These are phyloP conservation scores for Pogonus chalceus DNA, from an alignment of 1,140 invertebrate genomes.

Conservation along the genomic window DNA sequence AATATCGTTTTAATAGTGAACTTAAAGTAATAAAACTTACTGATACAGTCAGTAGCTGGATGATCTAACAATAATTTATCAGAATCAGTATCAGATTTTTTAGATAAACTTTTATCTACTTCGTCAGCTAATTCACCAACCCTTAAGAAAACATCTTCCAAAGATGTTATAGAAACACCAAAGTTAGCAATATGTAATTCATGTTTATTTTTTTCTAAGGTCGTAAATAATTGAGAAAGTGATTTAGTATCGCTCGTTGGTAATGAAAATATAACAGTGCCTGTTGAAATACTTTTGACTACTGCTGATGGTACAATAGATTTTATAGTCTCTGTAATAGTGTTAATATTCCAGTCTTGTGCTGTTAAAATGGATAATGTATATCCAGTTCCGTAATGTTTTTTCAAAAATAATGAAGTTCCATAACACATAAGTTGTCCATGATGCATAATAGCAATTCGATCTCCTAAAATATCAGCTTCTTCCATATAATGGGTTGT, in stretches of 20 bases:
- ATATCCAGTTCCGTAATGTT: slow-evolving; percentile 35
- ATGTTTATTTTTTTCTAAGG: slow-evolving; percentile 39
- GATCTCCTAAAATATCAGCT: slow-evolving; percentile 86
- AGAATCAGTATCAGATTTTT: background rate
- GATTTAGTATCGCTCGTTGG: slow-evolving; percentile 28
- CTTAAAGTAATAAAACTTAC: too few species aligned
- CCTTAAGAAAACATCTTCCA: slow-evolving; percentile 59
- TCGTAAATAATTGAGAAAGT: slow-evolving; percentile 40
- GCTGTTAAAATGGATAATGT: slow-evolving; percentile 18
- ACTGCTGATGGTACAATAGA: slow-evolving; percentile 37
- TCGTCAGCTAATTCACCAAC: background rate
- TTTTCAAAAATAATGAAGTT: slow-evolving; percentile 44
- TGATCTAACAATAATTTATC: background rate
- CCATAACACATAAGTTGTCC: slow-evolving; percentile 64
- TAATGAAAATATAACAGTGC: slow-evolving; percentile 35
- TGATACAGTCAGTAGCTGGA: background rate
- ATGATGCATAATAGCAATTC: slow-evolving; percentile 83
- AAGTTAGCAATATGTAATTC: slow-evolving; percentile 45
- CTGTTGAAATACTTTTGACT: slow-evolving; percentile 39
- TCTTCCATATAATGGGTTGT: slow-evolving; percentile 99
- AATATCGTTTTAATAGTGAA: background rate
- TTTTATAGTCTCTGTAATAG: slow-evolving; percentile 32
- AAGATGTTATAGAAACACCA: slow-evolving; percentile 51
- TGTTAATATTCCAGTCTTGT: background rate
- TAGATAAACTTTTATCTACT: background rate